Percentiles rank a stretch among this genome's conserved stretches.
Conservation (phyloP, 2,797 vertebrate genomes). For the Bucorvus abyssinicus region DNA sequence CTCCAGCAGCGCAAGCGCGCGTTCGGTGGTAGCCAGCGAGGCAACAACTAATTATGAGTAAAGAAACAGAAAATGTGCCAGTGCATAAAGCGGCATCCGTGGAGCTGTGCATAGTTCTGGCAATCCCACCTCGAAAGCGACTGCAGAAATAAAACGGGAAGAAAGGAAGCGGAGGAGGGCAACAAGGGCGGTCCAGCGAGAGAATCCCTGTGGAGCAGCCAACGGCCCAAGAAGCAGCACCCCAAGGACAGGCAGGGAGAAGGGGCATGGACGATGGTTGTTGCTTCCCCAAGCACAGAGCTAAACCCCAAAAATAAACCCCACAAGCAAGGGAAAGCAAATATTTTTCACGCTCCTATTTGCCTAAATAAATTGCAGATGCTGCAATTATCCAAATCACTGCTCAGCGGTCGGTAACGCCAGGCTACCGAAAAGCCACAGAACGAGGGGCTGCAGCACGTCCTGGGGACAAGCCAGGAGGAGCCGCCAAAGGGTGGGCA, state of each 20-base stretch:
- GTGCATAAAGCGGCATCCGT: neutral
- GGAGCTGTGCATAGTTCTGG: neutral
- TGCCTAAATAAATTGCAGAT: constrained; percentile 8
- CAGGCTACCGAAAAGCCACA: neutral
- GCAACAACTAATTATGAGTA: fast-evolving
- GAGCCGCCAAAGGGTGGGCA: neutral
- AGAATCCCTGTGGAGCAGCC: neutral
- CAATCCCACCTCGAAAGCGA: fast-evolving
- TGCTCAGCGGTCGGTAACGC: neutral
- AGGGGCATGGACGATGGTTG: fast-evolving
- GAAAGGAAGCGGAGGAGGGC: neutral
- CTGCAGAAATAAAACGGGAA: neutral
- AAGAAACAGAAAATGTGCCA: neutral
- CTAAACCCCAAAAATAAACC: constrained; percentile 8
- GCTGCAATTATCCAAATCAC: neutral
- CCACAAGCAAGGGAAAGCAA: neutral
- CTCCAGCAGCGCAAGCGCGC: fast-evolving
- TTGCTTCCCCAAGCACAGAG: neutral
- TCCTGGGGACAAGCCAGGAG: neutral
- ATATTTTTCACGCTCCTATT: neutral
- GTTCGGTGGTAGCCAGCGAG: neutral
- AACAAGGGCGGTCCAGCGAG: neutral
- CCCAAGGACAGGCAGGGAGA: neutral
- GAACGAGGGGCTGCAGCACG: neutral
- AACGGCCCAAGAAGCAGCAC: neutral